Percentiles rank a stretch among this genome's conserved stretches.
phyloP scores from a whole-genome alignment of 2,113 vertebrate genomes.

The Paramormyrops kingsleyae region DNA sequence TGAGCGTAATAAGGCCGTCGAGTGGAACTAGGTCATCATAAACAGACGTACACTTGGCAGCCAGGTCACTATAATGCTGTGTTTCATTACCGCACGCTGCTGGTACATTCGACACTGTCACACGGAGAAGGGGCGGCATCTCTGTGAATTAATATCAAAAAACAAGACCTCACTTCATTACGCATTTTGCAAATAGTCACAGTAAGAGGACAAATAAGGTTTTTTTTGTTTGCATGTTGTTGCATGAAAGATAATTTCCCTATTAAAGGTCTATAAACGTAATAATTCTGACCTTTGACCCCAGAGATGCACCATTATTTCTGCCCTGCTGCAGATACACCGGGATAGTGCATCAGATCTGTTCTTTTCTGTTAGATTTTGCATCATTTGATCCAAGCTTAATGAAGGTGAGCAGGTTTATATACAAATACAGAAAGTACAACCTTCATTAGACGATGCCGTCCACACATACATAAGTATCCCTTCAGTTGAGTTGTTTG shows the following conservation, averaged over 20 bases:
- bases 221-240: neutral
- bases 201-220: neutral
- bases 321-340: neutral
- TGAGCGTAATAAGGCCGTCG: neutral
- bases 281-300: neutral
- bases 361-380: neutral
- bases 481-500: neutral
- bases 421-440: neutral
- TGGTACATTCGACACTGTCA: neutral
- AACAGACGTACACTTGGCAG: neutral
- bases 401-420: neutral
- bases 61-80: neutral
- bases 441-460: neutral
- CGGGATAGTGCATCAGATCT: neutral
- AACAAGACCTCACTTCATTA: neutral
- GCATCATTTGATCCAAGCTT: neutral
- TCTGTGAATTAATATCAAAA: neutral
- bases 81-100: neutral
- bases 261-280: neutral
- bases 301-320: neutral
- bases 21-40: neutral
- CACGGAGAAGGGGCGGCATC: neutral
- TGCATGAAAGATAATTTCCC: neutral
- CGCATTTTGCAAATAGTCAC: neutral
- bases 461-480: neutral